phyloP scores from a whole-genome alignment of 1,140 invertebrate species.

The Aradophagus sp. region DNA sequence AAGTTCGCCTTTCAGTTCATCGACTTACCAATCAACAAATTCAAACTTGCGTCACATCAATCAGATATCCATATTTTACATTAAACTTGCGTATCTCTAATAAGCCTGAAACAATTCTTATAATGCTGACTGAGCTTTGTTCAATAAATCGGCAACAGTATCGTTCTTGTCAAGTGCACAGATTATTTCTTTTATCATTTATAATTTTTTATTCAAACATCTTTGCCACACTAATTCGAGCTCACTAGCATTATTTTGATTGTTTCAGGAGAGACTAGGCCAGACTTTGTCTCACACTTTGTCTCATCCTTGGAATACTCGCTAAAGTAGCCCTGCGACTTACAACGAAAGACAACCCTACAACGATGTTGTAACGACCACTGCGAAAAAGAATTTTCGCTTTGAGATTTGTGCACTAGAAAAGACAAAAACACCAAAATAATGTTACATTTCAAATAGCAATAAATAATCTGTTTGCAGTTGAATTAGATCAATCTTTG shows the following conservation, averaged over 20 bases:
- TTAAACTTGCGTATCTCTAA: slow-evolving; percentile 56
- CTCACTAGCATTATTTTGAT: slow-evolving; percentile 75
- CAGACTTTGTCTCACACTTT: slow-evolving; percentile 58
- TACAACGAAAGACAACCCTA: too few species aligned
- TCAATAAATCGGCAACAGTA: slow-evolving; percentile 40
- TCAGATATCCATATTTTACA: slow-evolving; percentile 9
- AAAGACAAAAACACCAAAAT: too few species aligned
- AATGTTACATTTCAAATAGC: too few species aligned
- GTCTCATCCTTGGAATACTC: slow-evolving; percentile 23
- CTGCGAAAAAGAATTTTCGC: neutral
- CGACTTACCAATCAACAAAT: too few species aligned
- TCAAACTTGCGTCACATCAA: too few species aligned
- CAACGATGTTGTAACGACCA: slow-evolving; percentile 16
- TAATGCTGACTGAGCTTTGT: slow-evolving; percentile 74
- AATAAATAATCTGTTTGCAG: too few species aligned
- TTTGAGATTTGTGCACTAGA: neutral
- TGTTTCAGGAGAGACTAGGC: slow-evolving; percentile 74
- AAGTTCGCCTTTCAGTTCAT: too few species aligned
- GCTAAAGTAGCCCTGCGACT: slow-evolving; percentile 8
- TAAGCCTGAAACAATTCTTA: slow-evolving; percentile 75
- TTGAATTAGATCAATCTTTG: too few species aligned
- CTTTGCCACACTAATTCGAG: slow-evolving; percentile 53
- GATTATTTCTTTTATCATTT: slow-evolving; percentile 53
- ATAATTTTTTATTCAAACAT: slow-evolving; percentile 21
- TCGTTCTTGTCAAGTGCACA: slow-evolving; percentile 51